phyloP scores from a whole-genome alignment of 2,113 vertebrate species.

The Phrynosoma blainvillii region DNA sequence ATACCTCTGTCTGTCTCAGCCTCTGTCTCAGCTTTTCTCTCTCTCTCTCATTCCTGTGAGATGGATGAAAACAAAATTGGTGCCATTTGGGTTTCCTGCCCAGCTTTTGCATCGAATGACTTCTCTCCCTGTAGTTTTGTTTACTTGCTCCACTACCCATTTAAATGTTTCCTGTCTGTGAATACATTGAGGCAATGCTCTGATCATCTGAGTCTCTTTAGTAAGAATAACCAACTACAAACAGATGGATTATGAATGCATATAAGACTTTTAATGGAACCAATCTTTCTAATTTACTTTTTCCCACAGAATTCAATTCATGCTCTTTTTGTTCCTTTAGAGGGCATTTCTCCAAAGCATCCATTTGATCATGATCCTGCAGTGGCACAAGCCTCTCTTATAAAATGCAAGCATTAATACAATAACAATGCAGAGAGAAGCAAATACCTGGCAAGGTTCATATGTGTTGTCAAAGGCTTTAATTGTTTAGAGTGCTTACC shows the following conservation, averaged over 20 bases:
- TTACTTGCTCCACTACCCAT: not conserved
- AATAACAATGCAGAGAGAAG: slow-evolving; percentile 52
- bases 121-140: not conserved
- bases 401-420: slow-evolving; percentile 65
- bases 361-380: slow-evolving; percentile 62
- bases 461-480: slow-evolving; percentile 57
- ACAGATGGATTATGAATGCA: slow-evolving; percentile 70
- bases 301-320: slow-evolving; percentile 59
- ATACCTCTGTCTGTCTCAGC: not conserved
- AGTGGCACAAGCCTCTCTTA: slow-evolving; percentile 55
- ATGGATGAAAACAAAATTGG: slow-evolving; percentile 9
- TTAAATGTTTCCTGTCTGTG: slow-evolving; percentile 53
- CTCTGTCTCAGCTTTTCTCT: not conserved
- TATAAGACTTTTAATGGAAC: slow-evolving; percentile 66
- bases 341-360: slow-evolving; percentile 65
- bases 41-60: not conserved
- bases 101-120: slow-evolving; percentile 12
- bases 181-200: slow-evolving; percentile 50
- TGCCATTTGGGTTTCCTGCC: slow-evolving; percentile 27
- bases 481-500: slow-evolving; percentile 58
- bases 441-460: slow-evolving; percentile 51
- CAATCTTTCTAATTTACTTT: slow-evolving; percentile 71
- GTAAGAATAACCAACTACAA: slow-evolving; percentile 51
- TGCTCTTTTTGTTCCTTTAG: slow-evolving; percentile 55
- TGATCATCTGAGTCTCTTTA: slow-evolving; percentile 59